Evolutionary conservation across 2,888 invertebrate species (phyloP), one percentile per base, ranked within the genome.

Genomic region (Drosophila barbarae): DNA sequence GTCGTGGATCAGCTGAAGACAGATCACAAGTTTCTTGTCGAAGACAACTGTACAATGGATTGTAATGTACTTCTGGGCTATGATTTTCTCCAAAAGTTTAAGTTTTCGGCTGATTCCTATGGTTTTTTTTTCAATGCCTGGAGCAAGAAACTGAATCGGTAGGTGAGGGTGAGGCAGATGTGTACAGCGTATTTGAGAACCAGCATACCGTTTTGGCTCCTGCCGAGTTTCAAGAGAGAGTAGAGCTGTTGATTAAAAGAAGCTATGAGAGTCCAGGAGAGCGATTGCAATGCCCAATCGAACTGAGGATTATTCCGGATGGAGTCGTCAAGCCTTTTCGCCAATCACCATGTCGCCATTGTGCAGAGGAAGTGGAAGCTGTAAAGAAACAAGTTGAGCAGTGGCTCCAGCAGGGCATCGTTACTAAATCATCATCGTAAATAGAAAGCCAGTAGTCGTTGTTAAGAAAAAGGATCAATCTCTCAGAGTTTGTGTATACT

Each of bases 381-480:
- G 18, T 38, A 2, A 18, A 12, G 18, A 38, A 38, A 12, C 18
- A 38, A 38, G 18, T 38, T 18, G 18, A 38, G 10, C 3, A 15
- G 4, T 36, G 15, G 36, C n/a, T 36, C 8, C 8, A 36, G 15
- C 7, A 35, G 35, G 35, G 35, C 35, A 35, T 35, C 3, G 35
- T n/a, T 35, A n/a, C n/a, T 13, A 35, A 35, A n/a, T 35, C 35
- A n/a, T 35, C n/a, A 3, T 35, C 35, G 7, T 35, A n/a, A n/a
- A n/a, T 35, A 35, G 35, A 8, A 9, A 36, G 36, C 36, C 8
- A 53, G 42, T 53, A 9, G 30, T 39, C 8, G 36, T 47, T 8
- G 47, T 46, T 2, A 52, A 38, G 42, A 52, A 46, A 15, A 52
- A 52, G 5, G 18, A 52, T 15, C 28, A 38, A 13, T 38, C 26